A percentile compares a stretch with the other conserved stretches of the same genome.
Conservation (phyloP, 2,113 vertebrate genomes). For the Sylvia atricapilla region DNA sequence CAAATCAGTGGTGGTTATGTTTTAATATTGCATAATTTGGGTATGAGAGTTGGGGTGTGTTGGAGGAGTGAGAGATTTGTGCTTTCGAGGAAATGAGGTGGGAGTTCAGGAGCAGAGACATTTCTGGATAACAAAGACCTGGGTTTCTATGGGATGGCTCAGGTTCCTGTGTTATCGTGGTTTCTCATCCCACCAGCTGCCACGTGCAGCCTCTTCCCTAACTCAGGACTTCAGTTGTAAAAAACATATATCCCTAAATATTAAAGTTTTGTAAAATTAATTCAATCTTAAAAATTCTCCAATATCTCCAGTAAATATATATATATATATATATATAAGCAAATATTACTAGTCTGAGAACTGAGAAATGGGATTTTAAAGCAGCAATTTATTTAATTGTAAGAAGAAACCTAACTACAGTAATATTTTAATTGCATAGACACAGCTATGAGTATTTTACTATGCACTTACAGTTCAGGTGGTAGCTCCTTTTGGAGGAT, state of each 20-base stretch:
- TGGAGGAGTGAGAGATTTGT: not conserved
- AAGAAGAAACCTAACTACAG: not conserved
- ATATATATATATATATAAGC: not conserved
- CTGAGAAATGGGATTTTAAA: not conserved
- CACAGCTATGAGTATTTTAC: not conserved
- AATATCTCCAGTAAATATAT: not conserved
- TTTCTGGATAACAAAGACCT: not conserved
- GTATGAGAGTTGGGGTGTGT: not conserved
- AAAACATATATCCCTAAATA: not conserved
- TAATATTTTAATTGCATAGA: not conserved
- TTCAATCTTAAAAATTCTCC: not conserved
- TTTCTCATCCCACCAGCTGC: not conserved
- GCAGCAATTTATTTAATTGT: not conserved
- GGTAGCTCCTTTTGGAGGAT: not conserved
- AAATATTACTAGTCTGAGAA: not conserved
- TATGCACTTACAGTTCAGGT: not conserved
- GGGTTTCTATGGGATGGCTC: not conserved
- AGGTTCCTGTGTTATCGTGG: rapidly evolving
- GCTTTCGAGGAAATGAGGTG: not conserved
- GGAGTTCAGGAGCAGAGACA: not conserved
- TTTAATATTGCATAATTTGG: not conserved
- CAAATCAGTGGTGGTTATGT: not conserved
- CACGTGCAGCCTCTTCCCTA: not conserved
- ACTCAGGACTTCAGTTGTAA: not conserved
- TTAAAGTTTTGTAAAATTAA: not conserved